Conservation (phyloP, 2,888 invertebrate genomes). For the Ormia ochracea region DNA sequence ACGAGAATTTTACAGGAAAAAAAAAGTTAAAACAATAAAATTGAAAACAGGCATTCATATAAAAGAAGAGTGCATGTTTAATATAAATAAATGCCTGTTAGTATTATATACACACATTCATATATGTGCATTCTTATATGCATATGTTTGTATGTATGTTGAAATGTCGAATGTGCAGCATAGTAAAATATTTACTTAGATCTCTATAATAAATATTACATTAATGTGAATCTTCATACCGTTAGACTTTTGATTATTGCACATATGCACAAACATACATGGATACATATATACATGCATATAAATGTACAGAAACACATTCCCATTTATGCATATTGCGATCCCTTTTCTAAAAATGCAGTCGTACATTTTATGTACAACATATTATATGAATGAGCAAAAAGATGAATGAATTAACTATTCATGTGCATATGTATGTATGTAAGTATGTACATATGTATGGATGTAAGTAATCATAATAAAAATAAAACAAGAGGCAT, state of each 20-base stretch:
- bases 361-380: conserved; percentile 5
- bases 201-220: not conserved
- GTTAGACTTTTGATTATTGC: too few species aligned
- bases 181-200: conserved; percentile 8
- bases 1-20: conserved; percentile 13
- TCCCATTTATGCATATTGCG: not conserved
- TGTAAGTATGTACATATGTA: too few species aligned
- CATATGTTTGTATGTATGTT: not conserved
- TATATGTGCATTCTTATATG: conserved; percentile 1
- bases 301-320: too few species aligned
- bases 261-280: not conserved
- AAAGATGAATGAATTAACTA: conserved; percentile 15
- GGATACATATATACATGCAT: too few species aligned
- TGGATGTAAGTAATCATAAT: too few species aligned
- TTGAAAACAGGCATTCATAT: conserved; percentile 7
- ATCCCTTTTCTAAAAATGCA: not conserved
- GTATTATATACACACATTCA: conserved; percentile 23
- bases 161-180: not conserved
- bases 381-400: conserved; percentile 25
- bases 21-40: not conserved
- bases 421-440: too few species aligned
- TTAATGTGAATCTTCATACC: conserved; percentile 12
- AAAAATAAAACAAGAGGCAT: too few species aligned
- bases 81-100: conserved; percentile 41
- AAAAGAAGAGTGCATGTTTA: too few species aligned